A percentile compares a stretch with the other conserved stretches of the same genome.
These are phyloP conservation scores for Phaenicophaeus curvirostris DNA, from an alignment of 2,797 vertebrate genomes.

Conservation along the genomic window DNA sequence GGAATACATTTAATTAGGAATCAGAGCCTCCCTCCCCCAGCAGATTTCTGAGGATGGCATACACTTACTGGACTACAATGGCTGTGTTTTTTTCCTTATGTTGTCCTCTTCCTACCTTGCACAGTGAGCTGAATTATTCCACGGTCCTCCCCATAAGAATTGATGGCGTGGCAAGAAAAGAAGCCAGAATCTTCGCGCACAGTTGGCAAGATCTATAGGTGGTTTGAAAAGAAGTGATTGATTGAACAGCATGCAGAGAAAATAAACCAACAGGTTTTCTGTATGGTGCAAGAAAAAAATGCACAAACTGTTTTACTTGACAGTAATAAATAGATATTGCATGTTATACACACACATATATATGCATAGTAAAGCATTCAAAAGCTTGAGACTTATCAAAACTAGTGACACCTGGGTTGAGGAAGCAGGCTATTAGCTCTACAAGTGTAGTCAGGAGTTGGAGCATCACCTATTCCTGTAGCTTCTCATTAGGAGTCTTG, in stretches of 20 bases:
- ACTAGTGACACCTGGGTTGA: slow-evolving; percentile 24
- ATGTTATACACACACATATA: background rate
- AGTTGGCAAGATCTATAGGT: slow-evolving; percentile 91
- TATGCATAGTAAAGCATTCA: background rate
- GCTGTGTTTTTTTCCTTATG: slow-evolving; percentile 9
- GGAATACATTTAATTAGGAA: background rate
- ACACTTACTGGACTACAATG: slow-evolving; percentile 6
- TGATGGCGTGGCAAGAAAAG: slow-evolving; percentile 99
- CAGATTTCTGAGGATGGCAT: background rate
- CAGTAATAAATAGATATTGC: background rate
- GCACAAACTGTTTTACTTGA: background rate
- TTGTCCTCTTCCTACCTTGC: slow-evolving; percentile 85
- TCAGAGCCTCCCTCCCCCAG: background rate
- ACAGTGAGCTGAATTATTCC: slow-evolving; percentile 99
- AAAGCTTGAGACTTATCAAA: background rate
- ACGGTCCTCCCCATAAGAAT: slow-evolving; percentile 97
- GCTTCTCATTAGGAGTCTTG: slow-evolving; percentile 35
- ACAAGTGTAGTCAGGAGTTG: background rate
- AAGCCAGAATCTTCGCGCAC: slow-evolving; percentile 98
- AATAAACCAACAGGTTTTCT: background rate
- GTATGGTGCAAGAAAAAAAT: background rate
- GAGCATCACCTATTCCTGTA: slow-evolving; percentile 18
- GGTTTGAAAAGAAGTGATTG: slow-evolving; percentile 55
- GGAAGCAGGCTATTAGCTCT: background rate
- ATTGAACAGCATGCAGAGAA: background rate